Evolutionary conservation across 1,140 invertebrate genomes (phyloP), one percentile per base, ranked within the genome.

Genomic region (Drosophila eugracilis): DNA sequence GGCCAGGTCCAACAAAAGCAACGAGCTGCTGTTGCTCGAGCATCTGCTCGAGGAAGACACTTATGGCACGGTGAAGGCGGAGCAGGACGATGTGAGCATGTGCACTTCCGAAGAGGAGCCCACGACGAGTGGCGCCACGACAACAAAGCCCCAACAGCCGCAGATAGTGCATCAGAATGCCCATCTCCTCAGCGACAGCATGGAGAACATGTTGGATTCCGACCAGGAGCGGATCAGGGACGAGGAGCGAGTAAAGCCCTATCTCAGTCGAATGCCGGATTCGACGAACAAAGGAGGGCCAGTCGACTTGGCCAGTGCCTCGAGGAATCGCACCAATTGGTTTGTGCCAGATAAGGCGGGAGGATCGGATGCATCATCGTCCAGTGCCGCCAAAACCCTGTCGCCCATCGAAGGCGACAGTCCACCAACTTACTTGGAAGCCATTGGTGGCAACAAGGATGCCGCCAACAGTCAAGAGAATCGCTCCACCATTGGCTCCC

Each of bases 101-200:
- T 89, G 81, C 55, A 89, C 89, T 4, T 91, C 89, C 17, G 90
- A 92, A 70, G 69, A 90, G 86, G 60, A 85, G 34, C 79, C 70
- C 12, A 19, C 26, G 4, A 32, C 30, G 22, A 26, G 28, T 19
- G 22, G 9, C n/a, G 22, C 42, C 22, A 44, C 42, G 7, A n/a
- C 37, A 7, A 45, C 1, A 5, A 3, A 34, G 15, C 41, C 5
- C 2, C 63, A 48, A 14, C 49, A 71, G 26, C 58, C 73, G 1
- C 75, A 84, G 42, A 91, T 91, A n/a, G 71, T 91, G n/a, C 89
- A 91, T 58, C 90, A 90, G 63, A 91, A 91, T 50, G 73, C 79
- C 4, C 80, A 80, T 12, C 41, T 90, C 28, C 57, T 89, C 0
- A 88, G 85, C 4, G 84, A 91, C 19, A 91, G 89, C 49, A 78